A percentile compares a stretch with the other conserved stretches of the same genome.
These are phyloP conservation scores for Adelosebastes latens DNA, from an alignment of 2,797 vertebrate species.

Conservation along the genomic window DNA sequence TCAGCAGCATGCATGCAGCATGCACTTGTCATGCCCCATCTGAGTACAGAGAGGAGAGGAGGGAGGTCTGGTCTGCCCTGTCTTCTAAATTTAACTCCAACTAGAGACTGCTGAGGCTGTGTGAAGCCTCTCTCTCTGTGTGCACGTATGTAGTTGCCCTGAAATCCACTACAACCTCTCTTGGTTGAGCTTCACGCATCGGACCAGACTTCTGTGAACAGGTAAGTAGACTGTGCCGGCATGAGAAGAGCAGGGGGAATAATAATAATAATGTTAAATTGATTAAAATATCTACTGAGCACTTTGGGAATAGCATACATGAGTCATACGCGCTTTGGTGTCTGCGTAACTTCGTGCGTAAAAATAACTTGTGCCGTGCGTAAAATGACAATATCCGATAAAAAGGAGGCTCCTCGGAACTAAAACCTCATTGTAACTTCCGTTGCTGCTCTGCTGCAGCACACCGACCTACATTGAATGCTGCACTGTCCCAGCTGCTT, in stretches of 20 bases:
- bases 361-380: conserved; percentile 33
- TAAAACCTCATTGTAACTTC: conserved; percentile 35
- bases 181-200: background rate
- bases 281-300: background rate
- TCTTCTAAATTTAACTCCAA: conserved; percentile 75
- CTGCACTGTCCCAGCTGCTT: background rate
- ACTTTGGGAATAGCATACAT: background rate
- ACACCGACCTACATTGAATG: background rate
- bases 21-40: conserved; percentile 54
- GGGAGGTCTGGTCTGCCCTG: conserved; percentile 23
- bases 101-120: background rate
- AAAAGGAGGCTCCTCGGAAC: background rate
- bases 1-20: conserved; percentile 40
- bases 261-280: accelerated
- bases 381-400: background rate
- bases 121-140: background rate
- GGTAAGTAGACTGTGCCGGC: conserved; percentile 33
- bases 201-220: background rate
- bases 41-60: conserved; percentile 24
- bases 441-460: conserved; percentile 8
- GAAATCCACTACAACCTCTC: background rate
- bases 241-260: background rate
- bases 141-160: background rate
- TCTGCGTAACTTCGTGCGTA: conserved; percentile 14
- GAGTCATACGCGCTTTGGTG: no score